These are phyloP conservation scores for Pammene aurita DNA, from an alignment of 2,888 invertebrate genomes.

Conservation along the genomic window DNA sequence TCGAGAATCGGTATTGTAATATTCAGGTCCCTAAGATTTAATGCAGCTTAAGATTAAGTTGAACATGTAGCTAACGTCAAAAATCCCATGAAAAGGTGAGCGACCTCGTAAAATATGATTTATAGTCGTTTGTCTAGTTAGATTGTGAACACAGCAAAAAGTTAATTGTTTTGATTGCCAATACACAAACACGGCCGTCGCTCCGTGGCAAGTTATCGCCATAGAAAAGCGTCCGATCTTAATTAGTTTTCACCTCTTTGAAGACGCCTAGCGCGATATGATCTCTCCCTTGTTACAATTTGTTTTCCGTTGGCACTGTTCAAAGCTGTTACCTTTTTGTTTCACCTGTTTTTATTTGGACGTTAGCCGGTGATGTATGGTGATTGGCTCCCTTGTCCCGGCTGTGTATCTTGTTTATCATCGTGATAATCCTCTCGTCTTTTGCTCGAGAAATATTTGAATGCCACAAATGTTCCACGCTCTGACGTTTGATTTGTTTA, in stretches of 20 bases:
- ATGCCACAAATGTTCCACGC: slow-evolving; percentile 62
- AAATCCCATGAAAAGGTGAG: slow-evolving; percentile 57
- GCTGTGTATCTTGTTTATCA: slow-evolving; percentile 79
- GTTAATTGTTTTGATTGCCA: slow-evolving; percentile 82
- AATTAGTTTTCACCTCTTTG: slow-evolving; percentile 83
- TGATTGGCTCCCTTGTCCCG: slow-evolving; percentile 80
- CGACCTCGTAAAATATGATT: slow-evolving; percentile 43
- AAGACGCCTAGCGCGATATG: slow-evolving; percentile 80
- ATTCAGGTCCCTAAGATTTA: not conserved
- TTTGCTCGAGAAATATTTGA: slow-evolving; percentile 74
- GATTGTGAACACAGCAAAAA: slow-evolving; percentile 72
- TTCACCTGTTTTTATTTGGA: slow-evolving; percentile 75
- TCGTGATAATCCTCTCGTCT: slow-evolving; percentile 76
- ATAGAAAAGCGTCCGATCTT: slow-evolving; percentile 81
- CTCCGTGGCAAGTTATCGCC: slow-evolving; percentile 77
- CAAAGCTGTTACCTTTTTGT: slow-evolving; percentile 75
- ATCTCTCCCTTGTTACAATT: slow-evolving; percentile 81
- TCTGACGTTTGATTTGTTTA: slow-evolving; percentile 69
- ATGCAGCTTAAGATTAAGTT: slow-evolving; percentile 42
- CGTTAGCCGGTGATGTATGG: slow-evolving; percentile 79
- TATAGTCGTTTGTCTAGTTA: slow-evolving; percentile 62
- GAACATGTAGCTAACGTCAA: slow-evolving; percentile 43
- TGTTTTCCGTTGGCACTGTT: slow-evolving; percentile 79
- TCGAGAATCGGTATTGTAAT: not conserved
- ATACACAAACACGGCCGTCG: slow-evolving; percentile 77